Percentiles rank a stretch among this genome's conserved stretches.
Conservation (phyloP, 2,888 invertebrate species). For the Tetropium fuscum region DNA sequence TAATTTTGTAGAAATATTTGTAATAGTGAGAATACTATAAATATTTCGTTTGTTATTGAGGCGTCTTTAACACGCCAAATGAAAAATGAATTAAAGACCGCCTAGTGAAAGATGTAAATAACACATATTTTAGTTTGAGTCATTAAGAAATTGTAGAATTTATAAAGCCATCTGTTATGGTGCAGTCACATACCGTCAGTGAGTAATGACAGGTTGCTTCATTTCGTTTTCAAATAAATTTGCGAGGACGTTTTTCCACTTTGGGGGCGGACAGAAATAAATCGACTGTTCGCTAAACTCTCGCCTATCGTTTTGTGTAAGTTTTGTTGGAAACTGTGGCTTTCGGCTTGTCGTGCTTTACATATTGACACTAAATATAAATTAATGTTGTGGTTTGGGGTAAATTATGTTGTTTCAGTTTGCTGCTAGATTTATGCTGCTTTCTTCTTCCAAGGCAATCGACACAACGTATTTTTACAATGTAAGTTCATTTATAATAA, state of each 20-base stretch:
- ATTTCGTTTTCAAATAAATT: conserved; percentile 24
- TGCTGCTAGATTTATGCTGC: conserved; percentile 1
- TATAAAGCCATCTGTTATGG: conserved; percentile 51
- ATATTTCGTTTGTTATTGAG: conserved; percentile 31
- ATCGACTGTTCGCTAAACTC: conserved; percentile 22
- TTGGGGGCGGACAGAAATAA: conserved; percentile 25
- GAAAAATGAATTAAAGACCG: conserved; percentile 47
- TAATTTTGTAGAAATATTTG: conserved; percentile 35
- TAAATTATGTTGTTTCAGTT: conserved; percentile 9
- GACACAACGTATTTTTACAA: too few relatives aligned
- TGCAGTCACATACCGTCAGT: conserved; percentile 43
- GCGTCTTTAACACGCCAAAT: conserved; percentile 27
- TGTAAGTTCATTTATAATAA: too few relatives aligned
- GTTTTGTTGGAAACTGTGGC: conserved; percentile 23
- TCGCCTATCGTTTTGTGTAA: conserved; percentile 25
- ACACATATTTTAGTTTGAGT: conserved; percentile 48
- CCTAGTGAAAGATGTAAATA: conserved; percentile 47
- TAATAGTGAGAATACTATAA: conserved; percentile 38
- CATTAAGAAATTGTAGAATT: conserved; percentile 51
- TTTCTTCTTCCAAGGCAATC: conserved; percentile 1
- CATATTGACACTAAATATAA: conserved; percentile 24
- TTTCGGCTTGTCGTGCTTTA: conserved; percentile 22
- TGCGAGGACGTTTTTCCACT: conserved; percentile 26
- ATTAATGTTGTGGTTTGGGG: conserved; percentile 10
- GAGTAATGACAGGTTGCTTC: conserved; percentile 30